These are phyloP conservation scores for Onychomys leucogaster DNA, from an alignment of 2,797 vertebrate genomes.

Conservation along the genomic window DNA sequence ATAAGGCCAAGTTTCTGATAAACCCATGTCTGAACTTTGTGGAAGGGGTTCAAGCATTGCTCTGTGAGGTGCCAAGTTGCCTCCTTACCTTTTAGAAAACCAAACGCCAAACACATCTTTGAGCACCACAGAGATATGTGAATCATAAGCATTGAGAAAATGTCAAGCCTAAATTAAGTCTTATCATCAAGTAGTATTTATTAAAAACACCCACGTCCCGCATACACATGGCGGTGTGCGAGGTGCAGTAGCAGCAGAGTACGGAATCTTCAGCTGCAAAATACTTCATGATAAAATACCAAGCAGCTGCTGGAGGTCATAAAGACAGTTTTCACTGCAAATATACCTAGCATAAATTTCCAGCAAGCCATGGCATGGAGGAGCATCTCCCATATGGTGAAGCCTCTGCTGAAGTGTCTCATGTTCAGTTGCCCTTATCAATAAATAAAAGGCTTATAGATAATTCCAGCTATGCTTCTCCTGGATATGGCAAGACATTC, in stretches of 20 bases:
- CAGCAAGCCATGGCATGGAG: constrained; percentile 38
- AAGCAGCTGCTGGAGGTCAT: constrained; percentile 58
- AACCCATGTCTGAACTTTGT: background rate
- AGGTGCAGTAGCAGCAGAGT: constrained; percentile 9
- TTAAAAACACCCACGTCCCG: constrained; percentile 71
- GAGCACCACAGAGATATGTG: constrained; percentile 53
- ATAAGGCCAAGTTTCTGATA: background rate
- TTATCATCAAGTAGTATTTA: constrained; percentile 78
- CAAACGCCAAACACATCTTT: constrained; percentile 63
- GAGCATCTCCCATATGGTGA: constrained; percentile 34
- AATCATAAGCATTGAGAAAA: constrained; percentile 78
- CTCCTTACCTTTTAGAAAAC: constrained; percentile 62
- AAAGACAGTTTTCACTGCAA: constrained; percentile 45
- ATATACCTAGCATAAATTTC: constrained; percentile 60
- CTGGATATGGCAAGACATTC: constrained; percentile 26
- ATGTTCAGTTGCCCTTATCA: constrained; percentile 50
- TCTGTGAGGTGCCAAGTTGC: constrained; percentile 40
- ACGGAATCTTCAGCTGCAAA: constrained; percentile 46
- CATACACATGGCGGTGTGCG: constrained; percentile 39
- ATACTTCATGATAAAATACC: constrained; percentile 61
- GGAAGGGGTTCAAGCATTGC: background rate
- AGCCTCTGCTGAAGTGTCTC: constrained; percentile 9
- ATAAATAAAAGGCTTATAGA: constrained; percentile 66
- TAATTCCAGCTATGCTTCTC: constrained; percentile 49
- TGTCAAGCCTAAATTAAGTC: constrained; percentile 79